Evolutionary conservation across 1,140 invertebrate genomes (phyloP), one percentile per base, ranked within the genome.

Genomic region (Apis florea): DNA sequence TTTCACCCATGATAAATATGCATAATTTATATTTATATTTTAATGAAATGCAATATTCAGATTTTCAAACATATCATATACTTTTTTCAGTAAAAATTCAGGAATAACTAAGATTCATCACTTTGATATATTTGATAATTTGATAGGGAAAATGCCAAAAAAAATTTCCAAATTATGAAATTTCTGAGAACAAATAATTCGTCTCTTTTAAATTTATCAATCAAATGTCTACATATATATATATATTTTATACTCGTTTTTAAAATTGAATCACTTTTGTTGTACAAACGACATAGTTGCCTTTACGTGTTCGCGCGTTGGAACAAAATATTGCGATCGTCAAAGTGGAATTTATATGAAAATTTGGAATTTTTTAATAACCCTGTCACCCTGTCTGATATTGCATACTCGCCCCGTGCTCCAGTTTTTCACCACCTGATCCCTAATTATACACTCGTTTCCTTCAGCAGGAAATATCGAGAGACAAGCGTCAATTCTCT

Each of bases 401-500:
- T n/a, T 24, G 13, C 26, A 21, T 4, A 21, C 53, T 13, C 51
- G 3, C 19, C 6, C 11, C 8, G 69, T 74, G 72, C 15, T 74
- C 59, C 15, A 26, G 58, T 61, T 74, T 53, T 51, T n/a, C 13
- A 24, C 21, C 31, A 40, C 31, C 31, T 31, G 47, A 31, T 61
- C 24, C n/a, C n/a, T 49, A 63, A 74, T 40, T 63, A 63, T 51
- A 13, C 17, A n/a, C 3, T 21, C 19, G 47, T 31, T n/a, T 74
- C 10, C 8, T 21, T 5, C 24, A 19, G 11, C 31, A 15, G 21
- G 6, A 31, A 63, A 74, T 63, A 74, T 53, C 40, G 24, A 19
- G n/a, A n/a, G 21, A 21, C 72, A 51, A 63, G 72, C 15, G 72
- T 74, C 59, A 49, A 19, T 63, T 51, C 58, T 26, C n/a, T 59